Evolutionary conservation across 2,797 vertebrate species (phyloP), one percentile per base, ranked within the genome.

Genomic region (Sebastes elongatus): DNA sequence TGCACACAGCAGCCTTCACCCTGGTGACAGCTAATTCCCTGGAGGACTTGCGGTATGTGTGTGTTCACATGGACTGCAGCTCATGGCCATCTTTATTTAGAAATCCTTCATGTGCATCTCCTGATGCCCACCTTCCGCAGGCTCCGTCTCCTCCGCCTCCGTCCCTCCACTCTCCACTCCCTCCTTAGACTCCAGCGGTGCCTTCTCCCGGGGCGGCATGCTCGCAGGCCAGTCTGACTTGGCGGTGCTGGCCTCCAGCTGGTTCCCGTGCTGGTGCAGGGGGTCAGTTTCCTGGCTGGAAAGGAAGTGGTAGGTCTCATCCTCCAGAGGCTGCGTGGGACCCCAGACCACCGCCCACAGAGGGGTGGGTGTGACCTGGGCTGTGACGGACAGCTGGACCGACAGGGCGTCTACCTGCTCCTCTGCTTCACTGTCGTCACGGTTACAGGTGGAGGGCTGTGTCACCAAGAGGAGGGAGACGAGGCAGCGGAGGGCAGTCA

Each of bases 261-360:
- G 90, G 60, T 20, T 63, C 23, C 84, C 88, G 0, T 85, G 87
- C 10, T 65, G 88, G 49, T 86, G 94, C 67, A 86, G 73, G 80
- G 78, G 90, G 55, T 95, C 95, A 0, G 89, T 90, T 78, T 96
- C 96, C 89, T 96, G 95, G 81, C 95, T 93, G 73, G 95, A 89
- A 64, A 94, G 90, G 77, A 96, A 90, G 88, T 96, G 95, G 77
- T 95, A 94, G 27, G 95, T 96, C 87, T 96, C 95, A 4, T 96
- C 96, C 87, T 96, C 96, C 74, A 95, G 88, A 0, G 90, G 86
- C 73, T 96, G 95, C 0, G 96, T 96, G 61, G 96, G 96, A 69
- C 96, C 96, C 96, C 96, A 96, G 68, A 93, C 93, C 83, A 96
- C 96, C 0, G 95, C 96, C 96, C 96, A 96, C 68, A 95, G 93